Evolutionary conservation across 2,888 invertebrate genomes (phyloP).

Genomic region (Macrosoma leucophasiata): DNA sequence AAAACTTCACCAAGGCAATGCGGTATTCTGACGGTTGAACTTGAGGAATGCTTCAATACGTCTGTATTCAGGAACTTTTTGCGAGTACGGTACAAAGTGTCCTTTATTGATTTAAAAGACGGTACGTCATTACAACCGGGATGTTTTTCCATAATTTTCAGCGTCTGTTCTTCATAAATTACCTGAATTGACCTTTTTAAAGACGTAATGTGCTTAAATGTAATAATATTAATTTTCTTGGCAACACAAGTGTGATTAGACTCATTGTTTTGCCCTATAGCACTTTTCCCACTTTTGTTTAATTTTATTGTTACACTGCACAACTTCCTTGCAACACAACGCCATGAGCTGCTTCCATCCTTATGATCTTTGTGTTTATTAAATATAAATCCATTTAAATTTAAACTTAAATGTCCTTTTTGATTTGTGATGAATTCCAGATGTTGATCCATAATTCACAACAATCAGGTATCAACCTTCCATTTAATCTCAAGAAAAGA

Average conservation of each 20-base stretch:
- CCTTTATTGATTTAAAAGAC: constrained; percentile 9
- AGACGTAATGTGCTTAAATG: neutral
- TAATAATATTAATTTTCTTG: constrained; percentile 4
- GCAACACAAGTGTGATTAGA: constrained; percentile 13
- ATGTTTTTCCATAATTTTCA: neutral
- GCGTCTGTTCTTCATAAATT: constrained; percentile 11
- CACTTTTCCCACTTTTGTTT: too few species aligned
- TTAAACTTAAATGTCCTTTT: neutral
- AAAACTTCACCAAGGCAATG: constrained; percentile 1
- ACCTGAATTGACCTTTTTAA: neutral
- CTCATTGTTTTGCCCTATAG: constrained; percentile 15
- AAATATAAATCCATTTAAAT: neutral
- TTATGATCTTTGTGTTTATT: neutral
- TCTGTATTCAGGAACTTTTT: constrained; percentile 11
- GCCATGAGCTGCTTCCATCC: constrained; percentile 12
- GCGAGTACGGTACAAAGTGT: constrained; percentile 8
- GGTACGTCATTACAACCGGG: constrained; percentile 6
- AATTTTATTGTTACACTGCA: constrained; percentile 15
- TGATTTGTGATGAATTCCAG: neutral
- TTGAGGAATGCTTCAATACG: constrained; percentile 1
- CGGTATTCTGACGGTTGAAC: neutral
- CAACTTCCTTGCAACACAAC: constrained; percentile 12
- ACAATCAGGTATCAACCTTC: too few species aligned
- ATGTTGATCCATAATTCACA: too few species aligned
- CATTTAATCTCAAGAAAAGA: too few species aligned